phyloP scores from a whole-genome alignment of 2,113 vertebrate genomes.

The Ammodytes dubius region DNA sequence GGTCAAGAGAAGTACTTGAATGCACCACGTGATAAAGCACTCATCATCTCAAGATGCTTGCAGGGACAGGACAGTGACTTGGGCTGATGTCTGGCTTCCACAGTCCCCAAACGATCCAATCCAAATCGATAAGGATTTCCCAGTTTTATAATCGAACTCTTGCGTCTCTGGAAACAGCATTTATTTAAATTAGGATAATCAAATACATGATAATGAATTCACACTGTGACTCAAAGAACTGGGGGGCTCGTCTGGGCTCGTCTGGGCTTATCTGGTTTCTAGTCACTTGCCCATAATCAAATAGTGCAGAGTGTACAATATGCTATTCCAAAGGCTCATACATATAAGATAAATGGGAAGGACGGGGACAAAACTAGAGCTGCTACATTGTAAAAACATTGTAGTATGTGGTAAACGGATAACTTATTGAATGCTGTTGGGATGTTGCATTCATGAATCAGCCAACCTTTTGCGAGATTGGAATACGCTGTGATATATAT shows the following conservation, averaged over 20 bases:
- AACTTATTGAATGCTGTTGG: neutral
- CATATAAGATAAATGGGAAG: too few relatives aligned
- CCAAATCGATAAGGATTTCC: neutral
- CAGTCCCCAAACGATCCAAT: neutral
- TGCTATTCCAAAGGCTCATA: too few relatives aligned
- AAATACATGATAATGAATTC: too few relatives aligned
- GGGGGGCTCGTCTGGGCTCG: too few relatives aligned
- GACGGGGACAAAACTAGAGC: too few relatives aligned
- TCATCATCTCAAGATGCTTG: neutral
- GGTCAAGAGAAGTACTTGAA: conserved; percentile 15
- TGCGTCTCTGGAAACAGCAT: neutral
- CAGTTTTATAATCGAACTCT: too few relatives aligned
- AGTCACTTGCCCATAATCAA: too few relatives aligned
- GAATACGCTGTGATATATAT: neutral
- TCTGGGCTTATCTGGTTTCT: too few relatives aligned
- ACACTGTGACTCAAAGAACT: too few relatives aligned
- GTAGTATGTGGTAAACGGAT: neutral
- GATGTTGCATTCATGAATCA: neutral
- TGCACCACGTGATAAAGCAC: conserved; percentile 2
- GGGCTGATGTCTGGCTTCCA: neutral
- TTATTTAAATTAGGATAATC: too few relatives aligned
- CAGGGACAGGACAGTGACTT: conserved; percentile 18
- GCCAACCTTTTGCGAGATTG: too few relatives aligned
- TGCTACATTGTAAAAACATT: neutral
- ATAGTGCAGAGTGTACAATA: too few relatives aligned